Base-by-base conservation (phyloP, 2,888 invertebrate species). In the Cyaniris semiargus region DNA sequence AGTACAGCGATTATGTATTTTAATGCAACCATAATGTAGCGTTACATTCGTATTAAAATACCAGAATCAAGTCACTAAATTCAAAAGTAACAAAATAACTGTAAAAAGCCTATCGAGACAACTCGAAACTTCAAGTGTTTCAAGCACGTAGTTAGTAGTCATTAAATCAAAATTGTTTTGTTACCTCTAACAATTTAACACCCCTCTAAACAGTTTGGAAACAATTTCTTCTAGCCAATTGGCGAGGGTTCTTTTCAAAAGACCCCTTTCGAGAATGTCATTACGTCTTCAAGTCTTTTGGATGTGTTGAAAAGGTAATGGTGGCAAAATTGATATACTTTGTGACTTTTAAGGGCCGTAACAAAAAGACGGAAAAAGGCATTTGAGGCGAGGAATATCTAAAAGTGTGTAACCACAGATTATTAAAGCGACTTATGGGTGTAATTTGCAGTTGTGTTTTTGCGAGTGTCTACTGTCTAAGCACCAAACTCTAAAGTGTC, bases 121-220 rank as follows among this genome's bases (percentile, higher is more conserved):
- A 31, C 66, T 66, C 18, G 66, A 18, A 66, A 66, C 66, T 58
- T 18, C 66, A 66, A 66, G 66, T 66, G 66, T 66, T 27, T 27
- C 23, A 23, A 66, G 60, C 23, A 27, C 27, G 27, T 31, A 66
- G 66, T 66, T 66, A 66, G 66, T 31, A 66, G 66, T 66, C 27
- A 66, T 66, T 66, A 66, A 66, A 66, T 66, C 66, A 66, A 66
- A 66, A 31, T 66, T 66, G 66, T 66, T 66, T 66, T 31, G 66
- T 66, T 31, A 66, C 23, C 23, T 58, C 8, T 23, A 27, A 60
- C 60, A 23, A 60, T 31, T 66, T 66, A 66, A 66, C 66, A 27
- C 66, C 66, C 60, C 66, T 27, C 15, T 27, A 15, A 31, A 31
- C 66, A 31, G 27, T 27, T 66, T 66, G 44, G 44, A 10, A 44